Evolutionary conservation across 2,888 invertebrate genomes (phyloP).

Genomic region (Tubiluchus corallicola): DNA sequence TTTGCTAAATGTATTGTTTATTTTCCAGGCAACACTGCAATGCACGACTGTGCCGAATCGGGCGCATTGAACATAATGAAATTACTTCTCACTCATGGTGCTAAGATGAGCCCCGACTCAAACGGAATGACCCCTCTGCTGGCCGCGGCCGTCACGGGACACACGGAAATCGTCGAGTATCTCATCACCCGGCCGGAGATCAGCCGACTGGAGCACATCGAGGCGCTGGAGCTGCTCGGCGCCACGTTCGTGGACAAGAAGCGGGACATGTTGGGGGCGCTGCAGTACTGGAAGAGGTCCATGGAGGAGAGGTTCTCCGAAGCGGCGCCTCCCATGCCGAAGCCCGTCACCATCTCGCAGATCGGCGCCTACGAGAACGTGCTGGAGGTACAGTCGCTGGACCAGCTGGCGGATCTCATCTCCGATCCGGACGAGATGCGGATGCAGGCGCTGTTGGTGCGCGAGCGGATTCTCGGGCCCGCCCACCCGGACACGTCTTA

Average conservation of each 20-base stretch:
- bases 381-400: conserved; percentile 55
- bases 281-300: conserved; percentile 72
- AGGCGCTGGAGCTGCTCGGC: conserved; percentile 73
- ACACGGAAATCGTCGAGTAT: conserved; percentile 79
- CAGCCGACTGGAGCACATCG: conserved; percentile 45
- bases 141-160: conserved; percentile 73
- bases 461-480: conserved; percentile 71
- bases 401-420: conserved; percentile 61
- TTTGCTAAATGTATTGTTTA: too few species aligned
- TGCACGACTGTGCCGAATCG: conserved; percentile 93
- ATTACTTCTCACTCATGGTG: conserved; percentile 64
- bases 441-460: conserved; percentile 67
- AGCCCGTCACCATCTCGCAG: conserved; percentile 46
- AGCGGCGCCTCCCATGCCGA: conserved; percentile 36
- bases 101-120: conserved; percentile 79
- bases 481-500: conserved; percentile 93
- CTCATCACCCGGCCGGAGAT: conserved; percentile 55
- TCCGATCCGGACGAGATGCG: conserved; percentile 89
- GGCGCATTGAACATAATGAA: conserved; percentile 81
- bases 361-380: conserved; percentile 76
- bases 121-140: conserved; percentile 90
- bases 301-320: conserved; percentile 45
- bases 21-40: conserved; percentile 68
- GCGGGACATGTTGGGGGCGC: conserved; percentile 66
- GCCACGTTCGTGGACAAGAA: conserved; percentile 93